Evolutionary conservation across 2,888 invertebrate species (phyloP).

Genomic region (Agonum fuliginosum): DNA sequence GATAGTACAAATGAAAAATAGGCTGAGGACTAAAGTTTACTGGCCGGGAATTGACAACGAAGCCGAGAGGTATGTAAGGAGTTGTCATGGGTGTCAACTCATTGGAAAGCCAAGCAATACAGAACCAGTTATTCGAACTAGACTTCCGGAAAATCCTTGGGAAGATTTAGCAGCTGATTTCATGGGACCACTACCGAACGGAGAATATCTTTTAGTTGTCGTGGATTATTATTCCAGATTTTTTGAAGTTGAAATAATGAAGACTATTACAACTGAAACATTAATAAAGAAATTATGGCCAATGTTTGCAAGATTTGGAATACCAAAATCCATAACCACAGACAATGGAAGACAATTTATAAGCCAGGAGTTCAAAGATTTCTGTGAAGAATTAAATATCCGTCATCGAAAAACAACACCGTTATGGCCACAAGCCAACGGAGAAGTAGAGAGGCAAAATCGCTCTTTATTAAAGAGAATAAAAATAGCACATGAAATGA

Average conservation of each 20-base stretch:
- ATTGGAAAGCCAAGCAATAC: background rate
- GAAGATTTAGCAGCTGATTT: conserved; percentile 60
- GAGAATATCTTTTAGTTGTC: conserved; percentile 7
- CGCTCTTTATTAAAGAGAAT: conserved; percentile 62
- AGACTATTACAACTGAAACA: background rate
- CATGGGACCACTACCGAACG: conserved; percentile 56
- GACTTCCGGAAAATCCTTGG: background rate
- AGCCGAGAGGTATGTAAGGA: background rate
- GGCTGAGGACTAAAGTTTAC: background rate
- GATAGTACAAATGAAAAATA: background rate
- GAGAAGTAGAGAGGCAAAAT: conserved; percentile 64
- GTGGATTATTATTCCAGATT: background rate
- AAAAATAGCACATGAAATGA: conserved; percentile 59
- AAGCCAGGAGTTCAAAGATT: conserved; percentile 62
- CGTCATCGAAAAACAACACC: conserved; percentile 62
- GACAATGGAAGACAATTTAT: conserved; percentile 66
- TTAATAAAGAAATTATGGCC: conserved; percentile 43
- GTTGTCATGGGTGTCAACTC: conserved; percentile 1
- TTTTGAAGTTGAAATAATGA: background rate
- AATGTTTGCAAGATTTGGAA: conserved; percentile 65
- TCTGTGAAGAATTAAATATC: conserved; percentile 61
- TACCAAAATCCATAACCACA: conserved; percentile 62
- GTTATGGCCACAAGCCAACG: conserved; percentile 64
- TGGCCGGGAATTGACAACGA: background rate
- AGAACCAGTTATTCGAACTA: background rate